Base-by-base conservation (phyloP, 2,113 vertebrate genomes). In the Electrona antarctica region DNA sequence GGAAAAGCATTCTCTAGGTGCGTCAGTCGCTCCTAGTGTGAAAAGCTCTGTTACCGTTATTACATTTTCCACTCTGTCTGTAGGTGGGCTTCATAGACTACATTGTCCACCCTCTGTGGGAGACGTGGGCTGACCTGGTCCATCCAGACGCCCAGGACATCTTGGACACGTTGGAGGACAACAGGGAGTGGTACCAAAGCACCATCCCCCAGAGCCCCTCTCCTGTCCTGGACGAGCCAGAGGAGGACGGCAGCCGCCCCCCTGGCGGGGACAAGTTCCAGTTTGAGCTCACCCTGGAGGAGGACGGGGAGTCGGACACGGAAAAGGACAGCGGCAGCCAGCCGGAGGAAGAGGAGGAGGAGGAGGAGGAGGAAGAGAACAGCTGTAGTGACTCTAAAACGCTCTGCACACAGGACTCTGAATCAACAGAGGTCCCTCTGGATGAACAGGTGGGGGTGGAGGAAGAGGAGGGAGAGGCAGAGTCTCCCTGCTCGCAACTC, bases 101-200 rank as follows among this genome's bases (percentile, higher is more conserved):
- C 89, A 99, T 99, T 29, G 98, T 97, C 77, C 98, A 99, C 90
- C 97, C 98, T 67, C 88, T 99, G 81, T 99, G 98, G 98, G 98
- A 99, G 90, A 98, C 98, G 0, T 99, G 98, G 98, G 98, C 97
- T 7, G 98, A 99, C 91, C 95, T 99, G 14, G 98, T 99, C 51
- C 97, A 99, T 81, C 98, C 97, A 0, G 98, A 99, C 3, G 98
- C 97, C 89, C 97, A 99, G 90, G 97, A 98, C 90, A 98, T 99
- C 87, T 90, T 99, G 87, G 97, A 99, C 92, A 98, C 95, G 7
- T 88, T 99, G 89, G 97, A 99, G 87, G 97, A 99, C 93, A 99
- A 99, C 92, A 93, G 98, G 83, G 98, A 99, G 88, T 99, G 97
- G 97, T 99, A 99, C 91, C 97, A 99, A 94, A 98, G 97, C 95